phyloP scores from a whole-genome alignment of 1,140 invertebrate genomes.

The Bactericera cockerelli region DNA sequence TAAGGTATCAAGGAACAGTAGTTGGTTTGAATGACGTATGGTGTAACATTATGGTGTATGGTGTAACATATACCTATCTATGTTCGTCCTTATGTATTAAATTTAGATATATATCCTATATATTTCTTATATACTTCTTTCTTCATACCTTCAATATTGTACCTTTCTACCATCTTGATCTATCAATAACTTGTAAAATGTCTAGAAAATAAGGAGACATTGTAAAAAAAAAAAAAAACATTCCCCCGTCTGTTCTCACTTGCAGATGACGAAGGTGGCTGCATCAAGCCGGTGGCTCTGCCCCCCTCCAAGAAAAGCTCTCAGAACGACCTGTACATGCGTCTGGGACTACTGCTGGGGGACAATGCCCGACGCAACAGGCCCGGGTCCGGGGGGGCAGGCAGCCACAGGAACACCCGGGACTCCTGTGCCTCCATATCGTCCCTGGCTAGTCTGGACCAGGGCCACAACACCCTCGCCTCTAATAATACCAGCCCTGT shows the following conservation, averaged over 20 bases:
- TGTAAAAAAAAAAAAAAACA: too few species aligned
- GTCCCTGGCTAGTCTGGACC: constrained; percentile 59
- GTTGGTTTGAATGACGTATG: too few species aligned
- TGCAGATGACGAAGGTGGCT: constrained; percentile 52
- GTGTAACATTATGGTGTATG: too few species aligned
- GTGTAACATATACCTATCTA: too few species aligned
- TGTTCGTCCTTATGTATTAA: too few species aligned
- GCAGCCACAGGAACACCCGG: constrained; percentile 13
- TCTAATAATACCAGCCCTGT: constrained; percentile 74
- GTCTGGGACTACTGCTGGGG: constrained; percentile 65
- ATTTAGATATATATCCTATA: too few species aligned
- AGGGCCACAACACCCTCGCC: constrained; percentile 40
- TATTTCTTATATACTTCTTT: too few species aligned
- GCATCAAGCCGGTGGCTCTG: constrained; percentile 39
- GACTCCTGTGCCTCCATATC: constrained; percentile 34
- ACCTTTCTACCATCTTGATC: too few species aligned
- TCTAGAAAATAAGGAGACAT: too few species aligned
- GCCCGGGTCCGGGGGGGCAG: constrained; percentile 24
- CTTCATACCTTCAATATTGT: too few species aligned
- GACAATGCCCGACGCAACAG: constrained; percentile 35
- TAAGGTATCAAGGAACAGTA: too few species aligned
- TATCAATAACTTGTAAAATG: too few species aligned
- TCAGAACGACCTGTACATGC: constrained; percentile 68
- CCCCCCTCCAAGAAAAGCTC: constrained; percentile 33
- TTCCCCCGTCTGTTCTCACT: constrained; percentile 18